phyloP scores from a whole-genome alignment of 2,888 invertebrate species.

The Lamellibrachia satsuma region DNA sequence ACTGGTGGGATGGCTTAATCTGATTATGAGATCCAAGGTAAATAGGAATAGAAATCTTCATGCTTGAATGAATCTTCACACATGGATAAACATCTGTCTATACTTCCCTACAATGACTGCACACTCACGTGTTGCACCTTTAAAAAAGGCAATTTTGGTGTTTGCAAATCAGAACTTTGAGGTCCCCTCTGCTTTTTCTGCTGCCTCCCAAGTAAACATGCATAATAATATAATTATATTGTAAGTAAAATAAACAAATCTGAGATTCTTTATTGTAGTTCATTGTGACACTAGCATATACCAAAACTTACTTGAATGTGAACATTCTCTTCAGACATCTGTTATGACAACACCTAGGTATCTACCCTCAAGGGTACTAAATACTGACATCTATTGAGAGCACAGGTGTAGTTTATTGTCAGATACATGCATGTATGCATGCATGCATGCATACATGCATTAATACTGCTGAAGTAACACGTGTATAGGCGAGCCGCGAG shows the following conservation, averaged over 20 bases:
- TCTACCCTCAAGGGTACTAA: neutral
- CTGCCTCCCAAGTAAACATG: neutral
- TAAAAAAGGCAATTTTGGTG: neutral
- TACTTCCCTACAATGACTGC: neutral
- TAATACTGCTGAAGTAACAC: too few species aligned
- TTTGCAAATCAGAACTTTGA: neutral
- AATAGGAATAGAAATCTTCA: neutral
- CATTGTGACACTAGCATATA: neutral
- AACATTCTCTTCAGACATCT: neutral
- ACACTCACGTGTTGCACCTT: neutral
- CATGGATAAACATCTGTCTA: neutral
- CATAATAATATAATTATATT: neutral
- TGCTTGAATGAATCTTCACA: neutral
- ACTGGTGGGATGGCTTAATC: neutral
- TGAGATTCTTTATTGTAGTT: neutral
- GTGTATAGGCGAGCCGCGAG: too few species aligned
- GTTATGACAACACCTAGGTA: conserved; percentile 10
- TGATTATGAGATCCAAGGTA: neutral
- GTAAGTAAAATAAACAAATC: neutral
- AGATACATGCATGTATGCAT: neutral
- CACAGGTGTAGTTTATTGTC: neutral
- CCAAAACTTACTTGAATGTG: neutral
- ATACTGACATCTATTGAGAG: neutral
- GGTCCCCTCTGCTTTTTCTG: neutral
- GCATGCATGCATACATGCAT: neutral